A percentile compares a stretch with the other conserved stretches of the same genome.
These are phyloP conservation scores for Archips crataeganus DNA, from an alignment of 2,888 invertebrate species.

Conservation along the genomic window DNA sequence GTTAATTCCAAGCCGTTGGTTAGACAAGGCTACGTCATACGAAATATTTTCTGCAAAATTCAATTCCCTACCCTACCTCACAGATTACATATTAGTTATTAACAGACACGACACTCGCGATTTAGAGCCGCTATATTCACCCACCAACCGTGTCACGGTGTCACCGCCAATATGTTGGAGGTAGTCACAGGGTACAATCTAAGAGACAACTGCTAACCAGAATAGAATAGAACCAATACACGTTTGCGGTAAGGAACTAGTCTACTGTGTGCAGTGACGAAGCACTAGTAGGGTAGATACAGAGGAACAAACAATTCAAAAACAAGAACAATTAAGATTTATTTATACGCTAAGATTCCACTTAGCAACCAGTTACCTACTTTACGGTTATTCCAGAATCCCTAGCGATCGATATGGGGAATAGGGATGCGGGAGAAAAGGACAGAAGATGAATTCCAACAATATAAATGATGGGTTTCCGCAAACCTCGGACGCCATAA, in stretches of 20 bases:
- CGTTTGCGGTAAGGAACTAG: no score
- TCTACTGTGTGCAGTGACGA: no score
- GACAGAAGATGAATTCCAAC: background rate
- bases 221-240: no score
- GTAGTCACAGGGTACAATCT: no score
- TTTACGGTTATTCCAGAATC: background rate
- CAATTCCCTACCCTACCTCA: no score
- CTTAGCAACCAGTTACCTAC: background rate
- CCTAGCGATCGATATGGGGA: background rate
- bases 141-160: no score
- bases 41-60: background rate
- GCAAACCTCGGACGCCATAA: conserved; percentile 16
- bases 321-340: background rate
- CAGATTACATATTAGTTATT: no score
- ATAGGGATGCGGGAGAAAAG: background rate
- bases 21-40: background rate
- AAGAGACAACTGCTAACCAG: no score
- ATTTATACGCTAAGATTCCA: background rate
- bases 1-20: background rate
- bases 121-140: no score
- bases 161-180: no score
- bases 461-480: background rate
- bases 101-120: no score
- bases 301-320: background rate
- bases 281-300: no score